Evolutionary conservation across 2,888 invertebrate genomes (phyloP), one percentile per base, ranked within the genome.

Genomic region (Sphecodes monilicornis): DNA sequence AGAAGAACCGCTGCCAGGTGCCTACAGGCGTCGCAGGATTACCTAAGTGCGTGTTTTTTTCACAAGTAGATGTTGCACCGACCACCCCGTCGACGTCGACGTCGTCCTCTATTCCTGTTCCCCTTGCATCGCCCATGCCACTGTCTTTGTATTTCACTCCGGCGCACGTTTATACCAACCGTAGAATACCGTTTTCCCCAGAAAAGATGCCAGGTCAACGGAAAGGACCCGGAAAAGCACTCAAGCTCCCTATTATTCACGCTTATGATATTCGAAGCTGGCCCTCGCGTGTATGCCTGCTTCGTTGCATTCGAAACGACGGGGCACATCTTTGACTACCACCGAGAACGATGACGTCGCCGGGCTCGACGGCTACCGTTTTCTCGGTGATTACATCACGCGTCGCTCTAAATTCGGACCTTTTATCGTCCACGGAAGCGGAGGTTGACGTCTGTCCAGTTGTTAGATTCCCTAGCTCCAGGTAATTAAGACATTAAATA

Each of bases 1-100:
- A 94, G 93, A 93, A 92, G 91, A 91, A 87, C 76, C 73, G 80
- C 68, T 71, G 84, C 74, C 66, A 64, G 82, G 64, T 85, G 69
- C 78, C 82, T 73, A 82, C 68, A 66, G 79, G 60, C 69, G 76
- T 43, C 43, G 32, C 64, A 64, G 57, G 78, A 79, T 84, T 86
- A 76, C 77, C 64, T 69, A 83, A 77, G 75, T 75, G 73, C 75
- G 64, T 78, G 75, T 73, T 71, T 76, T 66, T 71, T 76, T 68
- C 80, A 70, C 74, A 68, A 64, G 74, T 57, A 77, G 69, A 79
- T 50, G 41, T 32, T 76, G 43, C 82, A 66, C 29, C 70, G 36
- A 46, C 13, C 41, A 6, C 29, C n/a, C 3, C 60, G 11, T 11
- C 60, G 8, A 3, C 54, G 8, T 22, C 32, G 29, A 50, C 46